phyloP scores from a whole-genome alignment of 2,888 invertebrate species.

The Elaeidobius kamerunicus region DNA sequence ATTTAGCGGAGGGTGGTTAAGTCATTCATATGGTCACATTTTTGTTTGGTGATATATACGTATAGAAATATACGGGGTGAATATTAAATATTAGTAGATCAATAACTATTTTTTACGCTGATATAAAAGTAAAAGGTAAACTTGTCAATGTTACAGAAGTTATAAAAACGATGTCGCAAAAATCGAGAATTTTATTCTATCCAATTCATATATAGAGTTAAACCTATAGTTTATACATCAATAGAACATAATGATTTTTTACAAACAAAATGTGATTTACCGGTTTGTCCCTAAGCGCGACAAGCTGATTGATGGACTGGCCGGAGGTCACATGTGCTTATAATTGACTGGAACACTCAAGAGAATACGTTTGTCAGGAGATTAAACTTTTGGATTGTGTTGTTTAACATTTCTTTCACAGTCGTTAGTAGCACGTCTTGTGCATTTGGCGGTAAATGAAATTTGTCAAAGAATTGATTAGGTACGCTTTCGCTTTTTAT shows the following conservation, averaged over 20 bases:
- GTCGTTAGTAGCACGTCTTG: slow-evolving; percentile 9
- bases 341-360: slow-evolving; percentile 47
- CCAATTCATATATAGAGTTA: too few relatives aligned
- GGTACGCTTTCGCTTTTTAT: too few relatives aligned
- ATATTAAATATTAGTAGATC: too few relatives aligned
- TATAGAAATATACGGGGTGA: neutral
- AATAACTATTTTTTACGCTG: too few relatives aligned
- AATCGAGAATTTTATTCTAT: too few relatives aligned
- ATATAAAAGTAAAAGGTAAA: too few relatives aligned
- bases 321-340: slow-evolving; percentile 51
- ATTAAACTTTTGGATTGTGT: slow-evolving; percentile 29
- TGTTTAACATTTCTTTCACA: slow-evolving; percentile 22
- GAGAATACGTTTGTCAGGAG: slow-evolving; percentile 36
- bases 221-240: neutral
- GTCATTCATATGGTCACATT: slow-evolving; percentile 29
- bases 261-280: slow-evolving; percentile 39
- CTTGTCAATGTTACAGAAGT: too few relatives aligned
- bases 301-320: slow-evolving; percentile 48
- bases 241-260: slow-evolving; percentile 21
- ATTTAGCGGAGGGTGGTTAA: slow-evolving; percentile 37
- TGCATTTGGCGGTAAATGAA: too few relatives aligned
- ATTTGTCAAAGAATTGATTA: too few relatives aligned
- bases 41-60: slow-evolving; percentile 14
- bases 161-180: too few relatives aligned
- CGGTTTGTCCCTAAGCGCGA: slow-evolving; percentile 39